These are phyloP conservation scores for Diarsia mendica DNA, from an alignment of 2,888 invertebrate species.

Conservation along the genomic window DNA sequence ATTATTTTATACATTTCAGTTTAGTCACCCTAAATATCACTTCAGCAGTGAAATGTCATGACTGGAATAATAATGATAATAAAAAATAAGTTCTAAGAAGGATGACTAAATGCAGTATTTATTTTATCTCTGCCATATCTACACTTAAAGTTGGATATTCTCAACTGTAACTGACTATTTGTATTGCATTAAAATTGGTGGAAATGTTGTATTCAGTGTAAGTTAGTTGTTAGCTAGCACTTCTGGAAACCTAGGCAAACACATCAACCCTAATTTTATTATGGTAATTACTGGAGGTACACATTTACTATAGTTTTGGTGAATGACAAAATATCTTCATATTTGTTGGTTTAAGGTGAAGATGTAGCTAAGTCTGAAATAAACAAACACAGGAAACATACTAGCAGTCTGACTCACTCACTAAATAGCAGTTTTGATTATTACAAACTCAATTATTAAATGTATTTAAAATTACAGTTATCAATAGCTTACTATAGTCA, in stretches of 20 bases:
- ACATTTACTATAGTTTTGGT: not conserved
- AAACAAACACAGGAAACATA: conserved; percentile 4
- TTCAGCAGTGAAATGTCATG: conserved; percentile 4
- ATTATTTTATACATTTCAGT: not conserved
- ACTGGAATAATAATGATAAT: not conserved
- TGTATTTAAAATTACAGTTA: conserved; percentile 16
- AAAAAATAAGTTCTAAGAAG: not conserved
- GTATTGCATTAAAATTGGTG: not conserved
- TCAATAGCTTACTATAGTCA: not conserved
- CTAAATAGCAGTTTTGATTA: not conserved
- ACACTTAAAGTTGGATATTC: not conserved
- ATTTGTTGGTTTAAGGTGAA: not conserved
- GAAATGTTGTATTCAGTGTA: not conserved
- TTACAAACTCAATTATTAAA: not conserved
- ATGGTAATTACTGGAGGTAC: not conserved
- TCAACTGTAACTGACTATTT: not conserved
- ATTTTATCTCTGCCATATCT: not conserved
- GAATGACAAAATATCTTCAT: conserved; percentile 3
- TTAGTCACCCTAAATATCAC: not conserved
- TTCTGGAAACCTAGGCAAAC: not conserved
- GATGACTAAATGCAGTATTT: not conserved
- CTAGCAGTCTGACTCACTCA: not conserved
- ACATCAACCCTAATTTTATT: not conserved
- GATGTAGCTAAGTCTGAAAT: conserved; percentile 7
- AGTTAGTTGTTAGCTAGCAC: not conserved